Evolutionary conservation across 1,140 invertebrate genomes (phyloP).

Genomic region (Coelopa frigida): DNA sequence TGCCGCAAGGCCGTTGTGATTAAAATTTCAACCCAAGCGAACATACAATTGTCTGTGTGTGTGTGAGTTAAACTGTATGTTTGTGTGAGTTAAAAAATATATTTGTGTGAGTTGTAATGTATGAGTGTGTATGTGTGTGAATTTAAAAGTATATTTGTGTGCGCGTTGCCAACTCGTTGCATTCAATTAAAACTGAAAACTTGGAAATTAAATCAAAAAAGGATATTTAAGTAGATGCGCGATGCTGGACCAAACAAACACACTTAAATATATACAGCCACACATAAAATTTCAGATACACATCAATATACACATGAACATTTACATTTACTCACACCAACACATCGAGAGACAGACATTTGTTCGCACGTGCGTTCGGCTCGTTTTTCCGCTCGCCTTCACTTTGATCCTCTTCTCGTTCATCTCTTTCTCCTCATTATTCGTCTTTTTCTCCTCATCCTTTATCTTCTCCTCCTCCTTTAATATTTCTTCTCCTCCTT

Average conservation of each 20-base stretch:
- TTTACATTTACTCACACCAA: too few relatives aligned
- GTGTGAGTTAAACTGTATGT: conserved; percentile 1
- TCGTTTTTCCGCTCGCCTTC: too few relatives aligned
- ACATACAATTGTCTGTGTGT: not conserved
- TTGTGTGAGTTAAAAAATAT: not conserved
- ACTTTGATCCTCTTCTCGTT: too few relatives aligned
- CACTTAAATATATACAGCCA: too few relatives aligned
- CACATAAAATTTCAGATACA: too few relatives aligned
- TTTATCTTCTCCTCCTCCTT: too few relatives aligned
- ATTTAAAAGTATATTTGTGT: conserved; percentile 2
- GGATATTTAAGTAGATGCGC: not conserved
- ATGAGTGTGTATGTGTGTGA: not conserved
- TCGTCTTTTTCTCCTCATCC: too few relatives aligned
- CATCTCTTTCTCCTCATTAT: too few relatives aligned
- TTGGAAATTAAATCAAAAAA: conserved; percentile 10
- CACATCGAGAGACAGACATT: too few relatives aligned
- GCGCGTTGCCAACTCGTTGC: conserved; percentile 1
- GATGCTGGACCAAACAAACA: conserved; percentile 3
- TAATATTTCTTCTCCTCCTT: too few relatives aligned
- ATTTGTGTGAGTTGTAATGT: not conserved
- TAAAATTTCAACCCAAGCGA: conserved; percentile 7
- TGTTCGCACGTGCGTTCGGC: too few relatives aligned
- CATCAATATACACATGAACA: too few relatives aligned
- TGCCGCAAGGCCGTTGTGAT: not conserved
- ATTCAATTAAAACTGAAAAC: conserved; percentile 8